Conservation (phyloP, 2,113 vertebrate species). For the Alces alces region DNA sequence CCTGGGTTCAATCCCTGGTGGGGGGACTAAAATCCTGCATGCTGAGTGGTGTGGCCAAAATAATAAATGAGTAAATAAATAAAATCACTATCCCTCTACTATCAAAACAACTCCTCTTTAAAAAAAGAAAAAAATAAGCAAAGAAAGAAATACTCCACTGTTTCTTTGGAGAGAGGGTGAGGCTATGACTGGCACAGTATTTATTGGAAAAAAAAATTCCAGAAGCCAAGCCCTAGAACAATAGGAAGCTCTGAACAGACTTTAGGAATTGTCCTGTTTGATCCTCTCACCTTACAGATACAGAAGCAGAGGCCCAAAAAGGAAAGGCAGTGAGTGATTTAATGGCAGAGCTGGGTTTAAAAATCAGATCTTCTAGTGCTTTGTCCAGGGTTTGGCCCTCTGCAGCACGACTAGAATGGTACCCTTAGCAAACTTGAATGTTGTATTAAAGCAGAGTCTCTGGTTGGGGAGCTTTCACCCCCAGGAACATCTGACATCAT, state of each 20-base stretch:
- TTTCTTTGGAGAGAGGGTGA: neutral
- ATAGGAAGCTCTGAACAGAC: neutral
- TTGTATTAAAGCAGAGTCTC: neutral
- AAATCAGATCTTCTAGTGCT: neutral
- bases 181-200: neutral
- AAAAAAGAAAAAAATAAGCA: neutral
- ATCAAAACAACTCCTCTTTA: neutral
- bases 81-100: neutral
- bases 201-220: neutral
- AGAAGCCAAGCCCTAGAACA: neutral
- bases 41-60: neutral
- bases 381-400: neutral
- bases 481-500: neutral
- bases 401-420: neutral
- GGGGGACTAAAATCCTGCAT: neutral
- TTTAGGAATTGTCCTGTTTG: neutral
- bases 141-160: neutral
- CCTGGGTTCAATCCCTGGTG: neutral
- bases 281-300: neutral
- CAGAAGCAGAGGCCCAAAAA: neutral
- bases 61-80: neutral
- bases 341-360: neutral
- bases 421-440: fast-evolving
- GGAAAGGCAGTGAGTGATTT: neutral
- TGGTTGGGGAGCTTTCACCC: neutral